These are phyloP conservation scores for Propsilocerus akamusi DNA, from an alignment of 1,140 invertebrate species.

Conservation along the genomic window DNA sequence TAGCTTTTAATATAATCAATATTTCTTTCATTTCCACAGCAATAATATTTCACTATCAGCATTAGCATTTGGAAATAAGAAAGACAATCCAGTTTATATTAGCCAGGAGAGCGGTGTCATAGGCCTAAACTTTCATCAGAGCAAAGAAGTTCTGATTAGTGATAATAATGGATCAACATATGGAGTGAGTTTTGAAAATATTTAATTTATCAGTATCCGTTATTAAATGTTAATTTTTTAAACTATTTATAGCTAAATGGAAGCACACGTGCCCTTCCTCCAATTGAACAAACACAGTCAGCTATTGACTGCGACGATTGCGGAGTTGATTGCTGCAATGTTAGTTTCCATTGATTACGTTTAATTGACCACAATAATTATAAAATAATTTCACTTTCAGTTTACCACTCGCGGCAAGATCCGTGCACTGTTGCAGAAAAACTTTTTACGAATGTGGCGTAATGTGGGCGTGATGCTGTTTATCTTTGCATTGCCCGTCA, in stretches of 20 bases:
- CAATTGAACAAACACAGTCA: background rate
- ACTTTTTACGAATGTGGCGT: constrained; percentile 80
- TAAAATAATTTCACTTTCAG: constrained; percentile 12
- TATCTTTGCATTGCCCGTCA: constrained; percentile 77
- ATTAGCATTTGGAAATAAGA: constrained; percentile 53
- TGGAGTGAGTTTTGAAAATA: constrained; percentile 20
- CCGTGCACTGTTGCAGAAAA: constrained; percentile 73
- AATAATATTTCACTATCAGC: constrained; percentile 63
- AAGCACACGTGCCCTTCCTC: background rate
- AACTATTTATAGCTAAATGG: constrained; percentile 5
- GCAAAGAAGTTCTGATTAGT: constrained; percentile 66
- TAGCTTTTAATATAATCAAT: background rate
- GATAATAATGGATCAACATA: constrained; percentile 45
- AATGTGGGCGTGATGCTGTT: constrained; percentile 85
- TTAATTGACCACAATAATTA: no score
- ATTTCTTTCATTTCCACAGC: constrained; percentile 17
- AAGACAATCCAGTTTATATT: constrained; percentile 61
- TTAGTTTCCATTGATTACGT: constrained; percentile 14
- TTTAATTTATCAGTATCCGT: background rate
- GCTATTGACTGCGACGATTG: constrained; percentile 6
- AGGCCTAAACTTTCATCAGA: constrained; percentile 73
- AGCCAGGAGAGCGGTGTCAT: constrained; percentile 69
- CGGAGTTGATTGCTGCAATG: constrained; percentile 26
- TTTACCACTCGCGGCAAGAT: constrained; percentile 48
- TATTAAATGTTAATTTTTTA: background rate